Evolutionary conservation across 2,113 vertebrate genomes (phyloP), one percentile per base, ranked within the genome.

Genomic region (Vulpes ferrilata): DNA sequence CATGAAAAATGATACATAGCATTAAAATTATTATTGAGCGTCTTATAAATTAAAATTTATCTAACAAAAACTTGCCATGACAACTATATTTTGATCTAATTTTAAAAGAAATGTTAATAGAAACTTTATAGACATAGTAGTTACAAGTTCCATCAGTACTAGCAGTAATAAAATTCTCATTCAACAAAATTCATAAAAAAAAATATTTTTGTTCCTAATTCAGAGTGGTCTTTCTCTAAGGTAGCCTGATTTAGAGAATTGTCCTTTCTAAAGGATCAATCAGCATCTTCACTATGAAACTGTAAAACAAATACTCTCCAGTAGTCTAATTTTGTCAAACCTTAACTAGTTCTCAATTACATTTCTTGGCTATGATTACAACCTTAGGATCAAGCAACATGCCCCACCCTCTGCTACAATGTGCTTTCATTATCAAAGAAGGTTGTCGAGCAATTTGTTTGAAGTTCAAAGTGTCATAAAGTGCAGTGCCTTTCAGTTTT

Each of bases 1-100:
- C 71, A 3, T 43, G 71, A 94, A 97, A 94, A 93, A 48, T 32
- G 1, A 80, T 53, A 11, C 4, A 23, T 12, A 80, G 1, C 7
- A 62, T 84, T 82, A 86, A 80, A 79, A 92, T 83, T 74, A 92
- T 83, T 74, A 71, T 79, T n/a, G 87, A 90, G 9, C 38, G 10
- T 22, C 74, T 10, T 8, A 78, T 13, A 88, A 73, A n/a, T 64
- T 32, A 19, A 83, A 90, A 81, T 51, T 35, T 92, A 57, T 60
- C 17, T 82, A 55, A 83, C 30, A 90, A 84, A 67, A 15, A 25
- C 51, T 8, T 83, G 10, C 30, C 67, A 30, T 23, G 15, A 11
- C 93, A 65, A 90, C 53, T 32, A 20, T 35, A 64, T 57, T 83
- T 90, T 80, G 4, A 76, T 71, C 17, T 30, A 27, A 83, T 83